Evolutionary conservation across 2,888 invertebrate species (phyloP), one percentile per base, ranked within the genome.

Genomic region (Dascillus cervinus): DNA sequence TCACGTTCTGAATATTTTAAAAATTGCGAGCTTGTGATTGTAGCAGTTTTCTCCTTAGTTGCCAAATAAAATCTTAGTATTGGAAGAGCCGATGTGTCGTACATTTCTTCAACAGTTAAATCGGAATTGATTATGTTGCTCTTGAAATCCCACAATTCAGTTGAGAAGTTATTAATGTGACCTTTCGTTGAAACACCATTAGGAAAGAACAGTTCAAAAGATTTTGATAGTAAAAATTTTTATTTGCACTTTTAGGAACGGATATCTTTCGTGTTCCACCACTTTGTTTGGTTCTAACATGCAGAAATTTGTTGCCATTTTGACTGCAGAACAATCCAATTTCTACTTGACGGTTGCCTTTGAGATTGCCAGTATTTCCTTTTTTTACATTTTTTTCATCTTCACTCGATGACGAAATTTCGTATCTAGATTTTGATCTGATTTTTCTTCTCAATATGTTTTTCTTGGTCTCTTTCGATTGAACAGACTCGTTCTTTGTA

Each of bases 61-160:
- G 28, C 28, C 10, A 28, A 28, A 28, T 28, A 28, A 11, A 28
- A 28, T 12, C 28, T 17, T 10, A 28, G 8, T 5, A 5, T 28
- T 9, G 19, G 6, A 3, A 28, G n/a, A 4, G 2, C n/a, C 3
- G 28, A 15, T 4, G 20, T 11, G 10, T 19, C 17, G 14, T 15
- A 28, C 4, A 28, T 28, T 28, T 28, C 19, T 20, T 28, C 3
- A 5, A 28, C 20, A n/a, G 28, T 28, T 8, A 28, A 4, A 3
- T 17, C 5, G 4, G 2, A 6, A 20, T 28, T 14, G 3, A 17
- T 3, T 19, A 11, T 3, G 20, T 28, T 8, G 6, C 17, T 17
- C 20, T 28, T 28, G 12, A 4, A 28, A 11, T 28, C 20, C 6
- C 12, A 20, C 3, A 28, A 14, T 3, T 15, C n/a, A 3, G 20